Evolutionary conservation across 2,113 vertebrate genomes (phyloP).

Genomic region (Emydocephalus ijimae): DNA sequence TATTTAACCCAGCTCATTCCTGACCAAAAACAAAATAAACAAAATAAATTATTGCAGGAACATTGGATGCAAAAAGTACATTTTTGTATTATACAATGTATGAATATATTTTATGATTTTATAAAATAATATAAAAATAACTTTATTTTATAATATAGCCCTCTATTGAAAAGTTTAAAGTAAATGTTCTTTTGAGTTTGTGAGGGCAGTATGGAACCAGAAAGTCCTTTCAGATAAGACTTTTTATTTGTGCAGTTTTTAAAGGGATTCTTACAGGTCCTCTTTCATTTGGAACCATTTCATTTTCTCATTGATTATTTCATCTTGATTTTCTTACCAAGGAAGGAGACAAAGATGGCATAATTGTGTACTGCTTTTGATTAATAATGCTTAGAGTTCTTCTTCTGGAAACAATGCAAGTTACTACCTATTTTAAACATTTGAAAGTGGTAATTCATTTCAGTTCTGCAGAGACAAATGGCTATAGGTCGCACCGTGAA

Average conservation of each 20-base stretch:
- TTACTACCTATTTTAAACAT: neutral
- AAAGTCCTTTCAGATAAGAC: neutral
- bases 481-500: neutral
- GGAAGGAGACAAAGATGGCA: neutral
- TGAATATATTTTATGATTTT: neutral
- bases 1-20: constrained; percentile 18
- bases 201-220: neutral
- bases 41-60: constrained; percentile 33
- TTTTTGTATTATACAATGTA: neutral
- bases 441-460: neutral
- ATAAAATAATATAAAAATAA: constrained; percentile 13
- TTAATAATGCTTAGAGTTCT: neutral
- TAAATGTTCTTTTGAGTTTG: neutral
- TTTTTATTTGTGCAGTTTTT: neutral
- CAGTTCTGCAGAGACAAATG: neutral
- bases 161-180: neutral
- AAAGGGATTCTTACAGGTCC: neutral
- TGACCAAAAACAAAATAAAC: neutral
- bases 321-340: neutral
- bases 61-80: neutral
- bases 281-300: neutral
- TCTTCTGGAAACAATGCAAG: neutral
- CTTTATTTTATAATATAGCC: constrained; percentile 9
- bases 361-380: neutral
- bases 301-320: neutral